Evolutionary conservation across 2,113 vertebrate species (phyloP).

Genomic region (Amphiprion percula): DNA sequence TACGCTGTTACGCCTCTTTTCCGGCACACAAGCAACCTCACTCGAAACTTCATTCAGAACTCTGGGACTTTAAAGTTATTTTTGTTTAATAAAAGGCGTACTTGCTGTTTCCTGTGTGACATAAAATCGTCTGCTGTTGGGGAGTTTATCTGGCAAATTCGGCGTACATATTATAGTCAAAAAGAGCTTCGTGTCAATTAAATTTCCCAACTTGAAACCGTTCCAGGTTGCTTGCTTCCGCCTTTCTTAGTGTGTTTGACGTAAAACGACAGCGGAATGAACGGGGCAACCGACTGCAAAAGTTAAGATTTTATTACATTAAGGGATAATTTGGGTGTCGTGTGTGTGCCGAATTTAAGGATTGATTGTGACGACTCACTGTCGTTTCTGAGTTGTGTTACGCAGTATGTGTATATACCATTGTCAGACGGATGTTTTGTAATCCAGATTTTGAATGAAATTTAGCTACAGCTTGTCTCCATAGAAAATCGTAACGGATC

Average conservation of each 20-base stretch:
- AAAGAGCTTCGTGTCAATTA: background rate
- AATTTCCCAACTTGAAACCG: constrained; percentile 28
- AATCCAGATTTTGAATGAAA: constrained; percentile 20
- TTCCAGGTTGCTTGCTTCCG: constrained; percentile 43
- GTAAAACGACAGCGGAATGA: constrained; percentile 8
- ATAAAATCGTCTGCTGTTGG: fast-evolving
- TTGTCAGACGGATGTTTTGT: background rate
- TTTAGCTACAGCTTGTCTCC: constrained; percentile 11
- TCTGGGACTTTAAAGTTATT: background rate
- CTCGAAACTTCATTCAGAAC: constrained; percentile 45
- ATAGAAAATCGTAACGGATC: constrained; percentile 13
- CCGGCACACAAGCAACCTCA: background rate
- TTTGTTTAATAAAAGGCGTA: background rate
- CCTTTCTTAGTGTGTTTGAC: constrained; percentile 15
- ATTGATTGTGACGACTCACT: background rate
- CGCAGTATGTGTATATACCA: background rate
- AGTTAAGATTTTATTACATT: constrained; percentile 27
- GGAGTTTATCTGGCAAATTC: constrained; percentile 12
- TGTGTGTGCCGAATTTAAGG: constrained; percentile 38
- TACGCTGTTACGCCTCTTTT: constrained; percentile 2
- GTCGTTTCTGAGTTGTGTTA: background rate
- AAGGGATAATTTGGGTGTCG: background rate
- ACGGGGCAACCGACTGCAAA: constrained; percentile 3
- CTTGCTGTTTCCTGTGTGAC: background rate
- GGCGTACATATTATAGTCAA: background rate